Evolutionary conservation across 2,797 vertebrate species (phyloP), one percentile per base, ranked within the genome.

Genomic region (Sciurus vulgaris): DNA sequence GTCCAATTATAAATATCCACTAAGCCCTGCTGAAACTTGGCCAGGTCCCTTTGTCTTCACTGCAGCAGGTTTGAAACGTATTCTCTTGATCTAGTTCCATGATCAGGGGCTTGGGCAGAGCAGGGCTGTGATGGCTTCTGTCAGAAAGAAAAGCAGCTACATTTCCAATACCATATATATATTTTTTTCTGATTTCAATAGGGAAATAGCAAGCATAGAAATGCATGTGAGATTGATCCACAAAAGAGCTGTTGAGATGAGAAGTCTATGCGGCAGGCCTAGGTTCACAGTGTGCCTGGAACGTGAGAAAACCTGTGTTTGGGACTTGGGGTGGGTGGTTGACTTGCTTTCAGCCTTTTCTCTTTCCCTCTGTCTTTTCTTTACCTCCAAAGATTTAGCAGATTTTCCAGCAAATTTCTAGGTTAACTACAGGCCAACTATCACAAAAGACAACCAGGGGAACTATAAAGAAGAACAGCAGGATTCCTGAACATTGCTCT

Each of bases 181-280:
- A 61, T 73, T 73, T 49, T 49, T 86, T 38, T 47, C 56, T 92
- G 26, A 15, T 65, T 96, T 92, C 47, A 65, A 8, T 5, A 65
- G 56, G n/a, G n/a, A 63, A 81, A 72, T 35, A 33, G 44, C 33
- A 49, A 73, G 15, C 14, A 17, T 24, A 56, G 67, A 61, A 74
- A 30, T 5, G 13, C 54, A 41, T 9, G 4, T 61, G 7, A 4
- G 10, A 35, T n/a, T 72, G 41, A 61, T 33, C 7, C 17, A 13
- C 17, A 22, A 67, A 81, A 63, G 35, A 38, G 38, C 15, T 56
- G 30, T 35, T 76, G 61, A 84, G 11, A 54, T 13, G 18, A 54
- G 44, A 33, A 35, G 5, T 86, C 5, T 10, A 0, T 33, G n/a
- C 33, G 17, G 17, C 47, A 33, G 10, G 33, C 3, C 0, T 2